phyloP scores from a whole-genome alignment of 2,888 invertebrate species.

The Entomobrya proxima region DNA sequence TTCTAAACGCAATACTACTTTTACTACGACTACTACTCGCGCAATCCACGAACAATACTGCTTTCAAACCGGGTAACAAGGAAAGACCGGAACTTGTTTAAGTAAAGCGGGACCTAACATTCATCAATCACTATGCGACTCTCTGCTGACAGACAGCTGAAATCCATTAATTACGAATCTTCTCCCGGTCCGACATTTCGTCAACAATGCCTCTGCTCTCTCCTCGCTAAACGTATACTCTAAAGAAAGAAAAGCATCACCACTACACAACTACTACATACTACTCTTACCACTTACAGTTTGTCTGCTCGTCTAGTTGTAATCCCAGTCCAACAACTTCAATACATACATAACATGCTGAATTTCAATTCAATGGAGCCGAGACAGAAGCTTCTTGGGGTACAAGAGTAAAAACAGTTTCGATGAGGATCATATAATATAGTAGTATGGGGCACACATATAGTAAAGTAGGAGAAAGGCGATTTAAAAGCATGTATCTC shows the following conservation, averaged over 20 bases:
- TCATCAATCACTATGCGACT: conserved; percentile 75
- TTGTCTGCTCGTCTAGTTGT: not conserved
- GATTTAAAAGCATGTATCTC: no score
- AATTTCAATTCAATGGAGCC: conserved; percentile 23
- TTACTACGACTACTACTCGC: not conserved
- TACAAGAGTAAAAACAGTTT: not conserved
- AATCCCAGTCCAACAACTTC: conserved; percentile 20
- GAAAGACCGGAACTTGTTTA: conserved; percentile 74
- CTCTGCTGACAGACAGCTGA: conserved; percentile 75
- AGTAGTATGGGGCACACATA: no score
- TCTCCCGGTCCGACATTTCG: conserved; percentile 75
- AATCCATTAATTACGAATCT: conserved; percentile 76
- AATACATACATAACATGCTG: not conserved
- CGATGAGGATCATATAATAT: no score
- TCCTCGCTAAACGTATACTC: not conserved
- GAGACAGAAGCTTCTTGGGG: not conserved
- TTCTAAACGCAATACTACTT: not conserved
- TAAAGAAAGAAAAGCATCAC: conserved; percentile 17
- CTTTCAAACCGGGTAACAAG: conserved; percentile 61
- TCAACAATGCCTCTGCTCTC: conserved; percentile 73
- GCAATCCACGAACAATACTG: conserved; percentile 37
- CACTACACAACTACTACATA: not conserved
- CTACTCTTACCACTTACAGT: not conserved
- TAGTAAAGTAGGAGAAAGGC: no score
- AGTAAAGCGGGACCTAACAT: conserved; percentile 72